phyloP scores from a whole-genome alignment of 2,113 vertebrate species.

The Carettochelys insculpta region DNA sequence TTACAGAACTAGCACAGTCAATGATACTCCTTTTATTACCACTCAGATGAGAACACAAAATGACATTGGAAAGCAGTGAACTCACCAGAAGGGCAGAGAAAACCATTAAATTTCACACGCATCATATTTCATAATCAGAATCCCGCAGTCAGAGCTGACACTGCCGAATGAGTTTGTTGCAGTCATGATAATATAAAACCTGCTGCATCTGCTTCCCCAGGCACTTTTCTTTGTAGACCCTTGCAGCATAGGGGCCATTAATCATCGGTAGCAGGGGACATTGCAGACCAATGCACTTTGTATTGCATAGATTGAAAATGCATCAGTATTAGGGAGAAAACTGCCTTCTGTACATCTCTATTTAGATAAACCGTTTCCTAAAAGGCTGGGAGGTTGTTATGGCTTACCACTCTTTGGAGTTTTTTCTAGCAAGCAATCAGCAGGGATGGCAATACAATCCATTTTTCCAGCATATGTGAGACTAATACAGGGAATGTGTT shows the following conservation, averaged over 20 bases:
- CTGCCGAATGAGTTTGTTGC: conserved; percentile 79
- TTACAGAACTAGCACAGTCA: conserved; percentile 74
- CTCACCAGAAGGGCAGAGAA: conserved; percentile 82
- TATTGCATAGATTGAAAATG: conserved; percentile 75
- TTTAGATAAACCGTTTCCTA: conserved; percentile 68
- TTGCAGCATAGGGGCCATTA: conserved; percentile 73
- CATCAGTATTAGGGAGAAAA: conserved; percentile 70
- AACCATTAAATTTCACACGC: conserved; percentile 81
- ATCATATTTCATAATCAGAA: conserved; percentile 87
- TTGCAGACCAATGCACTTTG: conserved; percentile 74
- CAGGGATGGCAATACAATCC: background rate
- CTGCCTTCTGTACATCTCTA: conserved; percentile 68
- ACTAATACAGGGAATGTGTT: background rate
- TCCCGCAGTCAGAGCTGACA: conserved; percentile 79
- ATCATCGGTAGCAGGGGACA: conserved; percentile 74
- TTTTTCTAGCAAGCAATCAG: conserved; percentile 42
- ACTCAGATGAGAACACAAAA: conserved; percentile 81
- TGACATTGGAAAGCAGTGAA: conserved; percentile 82
- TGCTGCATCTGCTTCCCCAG: conserved; percentile 75
- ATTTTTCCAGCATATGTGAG: background rate
- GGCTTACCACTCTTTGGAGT: conserved; percentile 58
- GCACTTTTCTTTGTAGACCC: conserved; percentile 74
- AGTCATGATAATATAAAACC: conserved; percentile 79
- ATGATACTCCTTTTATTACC: conserved; percentile 83
- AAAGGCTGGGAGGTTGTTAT: conserved; percentile 52